Conservation (phyloP, 2,113 vertebrate species). For the Lagopus leucura region DNA sequence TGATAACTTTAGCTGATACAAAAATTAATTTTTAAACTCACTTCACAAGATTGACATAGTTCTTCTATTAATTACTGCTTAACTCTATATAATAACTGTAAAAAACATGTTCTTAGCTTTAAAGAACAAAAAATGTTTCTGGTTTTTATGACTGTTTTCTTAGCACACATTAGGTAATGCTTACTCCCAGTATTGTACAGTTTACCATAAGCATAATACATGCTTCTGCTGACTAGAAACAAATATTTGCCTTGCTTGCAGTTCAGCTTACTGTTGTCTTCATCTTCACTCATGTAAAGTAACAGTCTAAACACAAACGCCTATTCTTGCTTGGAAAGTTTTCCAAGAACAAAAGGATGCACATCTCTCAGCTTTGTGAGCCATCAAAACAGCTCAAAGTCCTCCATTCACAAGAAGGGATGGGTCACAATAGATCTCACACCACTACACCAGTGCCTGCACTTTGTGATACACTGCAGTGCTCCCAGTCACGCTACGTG, state of each 20-base stretch:
- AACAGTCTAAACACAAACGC: not conserved
- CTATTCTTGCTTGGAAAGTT: not conserved
- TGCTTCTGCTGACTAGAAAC: not conserved
- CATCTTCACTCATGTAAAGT: not conserved
- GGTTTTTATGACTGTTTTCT: not conserved
- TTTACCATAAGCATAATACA: not conserved
- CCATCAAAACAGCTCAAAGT: not conserved
- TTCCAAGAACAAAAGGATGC: not conserved
- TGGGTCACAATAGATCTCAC: not conserved
- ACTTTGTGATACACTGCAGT: not conserved
- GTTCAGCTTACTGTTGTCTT: not conserved
- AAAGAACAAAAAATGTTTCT: not conserved
- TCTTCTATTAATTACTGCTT: not conserved
- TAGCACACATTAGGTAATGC: not conserved
- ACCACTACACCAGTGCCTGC: not conserved
- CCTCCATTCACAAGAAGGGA: not conserved
- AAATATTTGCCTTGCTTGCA: not conserved
- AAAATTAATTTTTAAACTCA: not conserved
- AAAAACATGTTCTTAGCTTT: not conserved
- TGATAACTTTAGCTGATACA: not conserved
- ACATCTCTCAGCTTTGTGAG: not conserved
- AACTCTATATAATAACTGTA: not conserved
- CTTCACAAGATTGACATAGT: fast-evolving
- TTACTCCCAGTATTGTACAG: not conserved
- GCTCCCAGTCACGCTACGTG: not conserved